phyloP scores from a whole-genome alignment of 2,888 invertebrate genomes.

The Drosophila diplacantha region DNA sequence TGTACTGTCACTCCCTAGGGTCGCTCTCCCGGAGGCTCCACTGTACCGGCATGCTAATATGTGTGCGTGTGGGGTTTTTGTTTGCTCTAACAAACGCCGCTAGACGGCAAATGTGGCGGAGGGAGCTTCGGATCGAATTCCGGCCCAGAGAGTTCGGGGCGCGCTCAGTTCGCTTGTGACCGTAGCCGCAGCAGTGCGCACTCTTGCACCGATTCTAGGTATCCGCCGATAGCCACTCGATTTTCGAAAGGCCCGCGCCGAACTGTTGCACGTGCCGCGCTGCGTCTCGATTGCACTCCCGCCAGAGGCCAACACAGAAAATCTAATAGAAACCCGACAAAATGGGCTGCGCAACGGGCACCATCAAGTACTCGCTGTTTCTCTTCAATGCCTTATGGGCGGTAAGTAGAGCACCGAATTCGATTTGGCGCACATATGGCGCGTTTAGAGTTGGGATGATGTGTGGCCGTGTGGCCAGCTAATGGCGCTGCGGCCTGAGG shows the following conservation, averaged over 20 bases:
- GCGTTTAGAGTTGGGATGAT: conserved; percentile 1
- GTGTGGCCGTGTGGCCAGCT: conserved; percentile 9
- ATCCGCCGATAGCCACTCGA: conserved; percentile 30
- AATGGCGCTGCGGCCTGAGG: conserved; percentile 12
- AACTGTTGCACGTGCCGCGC: conserved; percentile 56
- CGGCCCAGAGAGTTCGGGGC: conserved; percentile 38
- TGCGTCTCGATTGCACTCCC: conserved; percentile 16
- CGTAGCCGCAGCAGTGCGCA: conserved; percentile 60
- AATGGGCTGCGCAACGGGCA: conserved; percentile 74
- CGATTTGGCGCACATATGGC: conserved; percentile 48
- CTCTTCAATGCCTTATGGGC: conserved; percentile 72
- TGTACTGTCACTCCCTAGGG: too few species aligned
- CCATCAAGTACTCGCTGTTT: conserved; percentile 69
- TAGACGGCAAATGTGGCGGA: conserved; percentile 32
- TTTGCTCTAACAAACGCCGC: conserved; percentile 51
- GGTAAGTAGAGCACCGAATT: conserved; percentile 61
- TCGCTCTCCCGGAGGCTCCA: neutral
- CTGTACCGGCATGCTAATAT: conserved; percentile 18
- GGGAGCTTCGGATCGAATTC: conserved; percentile 35
- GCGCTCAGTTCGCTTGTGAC: conserved; percentile 63
- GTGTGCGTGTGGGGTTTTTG: conserved; percentile 36
- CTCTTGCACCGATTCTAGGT: conserved; percentile 10
- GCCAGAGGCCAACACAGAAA: conserved; percentile 1
- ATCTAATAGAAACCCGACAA: conserved; percentile 2
- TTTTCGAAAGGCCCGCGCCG: conserved; percentile 14